Evolutionary conservation across 2,797 vertebrate species (phyloP).

Genomic region (Onychomys arenicola): DNA sequence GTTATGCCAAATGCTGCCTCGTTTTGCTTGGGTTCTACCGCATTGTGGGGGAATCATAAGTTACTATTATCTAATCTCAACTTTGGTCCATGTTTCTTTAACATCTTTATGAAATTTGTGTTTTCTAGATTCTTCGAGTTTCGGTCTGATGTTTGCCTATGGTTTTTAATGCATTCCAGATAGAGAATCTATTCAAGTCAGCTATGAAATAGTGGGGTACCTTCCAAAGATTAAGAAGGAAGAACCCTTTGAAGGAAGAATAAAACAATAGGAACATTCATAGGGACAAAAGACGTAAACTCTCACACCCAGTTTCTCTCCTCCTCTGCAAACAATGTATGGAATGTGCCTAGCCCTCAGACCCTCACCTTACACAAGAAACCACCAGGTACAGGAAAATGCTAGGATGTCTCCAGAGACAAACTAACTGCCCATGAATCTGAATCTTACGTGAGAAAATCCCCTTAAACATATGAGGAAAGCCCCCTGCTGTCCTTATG

Average conservation of each 20-base stretch:
- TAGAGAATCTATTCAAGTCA: background rate
- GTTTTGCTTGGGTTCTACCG: background rate
- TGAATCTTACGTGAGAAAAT: background rate
- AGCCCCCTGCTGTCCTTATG: background rate
- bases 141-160: background rate
- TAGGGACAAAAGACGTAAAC: background rate
- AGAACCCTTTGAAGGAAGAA: background rate
- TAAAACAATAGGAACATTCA: background rate
- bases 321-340: background rate
- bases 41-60: background rate
- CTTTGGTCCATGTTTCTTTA: background rate
- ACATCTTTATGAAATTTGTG: background rate
- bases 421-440: background rate
- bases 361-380: background rate
- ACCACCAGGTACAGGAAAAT: background rate
- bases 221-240: background rate
- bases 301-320: background rate
- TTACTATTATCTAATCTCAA: background rate
- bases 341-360: background rate
- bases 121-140: background rate
- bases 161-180: background rate
- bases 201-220: background rate
- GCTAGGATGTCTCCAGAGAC: background rate
- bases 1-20: background rate
- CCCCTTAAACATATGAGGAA: background rate